Conservation (phyloP, 2,888 invertebrate species). For the Tinea semifulvella region DNA sequence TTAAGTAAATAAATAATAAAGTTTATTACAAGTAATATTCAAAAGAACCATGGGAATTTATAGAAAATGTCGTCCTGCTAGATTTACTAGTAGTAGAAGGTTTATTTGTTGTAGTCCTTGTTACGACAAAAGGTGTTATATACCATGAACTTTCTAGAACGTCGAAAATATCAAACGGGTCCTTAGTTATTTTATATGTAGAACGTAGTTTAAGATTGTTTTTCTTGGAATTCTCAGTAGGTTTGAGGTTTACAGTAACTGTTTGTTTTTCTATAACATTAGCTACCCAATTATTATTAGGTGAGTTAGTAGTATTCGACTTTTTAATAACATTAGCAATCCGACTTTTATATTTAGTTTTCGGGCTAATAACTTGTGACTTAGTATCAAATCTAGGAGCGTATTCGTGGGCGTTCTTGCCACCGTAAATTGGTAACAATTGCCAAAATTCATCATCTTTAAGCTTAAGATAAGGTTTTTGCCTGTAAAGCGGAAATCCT, state of each 20-base stretch:
- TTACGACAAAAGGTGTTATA: not conserved
- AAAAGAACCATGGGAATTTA: too few relatives aligned
- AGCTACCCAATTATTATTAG: too few relatives aligned
- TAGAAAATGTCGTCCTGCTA: too few relatives aligned
- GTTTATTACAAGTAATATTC: too few relatives aligned
- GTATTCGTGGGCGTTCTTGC: not conserved
- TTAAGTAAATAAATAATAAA: too few relatives aligned
- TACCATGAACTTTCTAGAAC: not conserved
- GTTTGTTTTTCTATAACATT: too few relatives aligned
- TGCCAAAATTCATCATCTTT: constrained; percentile 4
- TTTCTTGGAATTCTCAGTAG: not conserved
- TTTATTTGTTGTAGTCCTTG: not conserved
- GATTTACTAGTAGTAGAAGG: too few relatives aligned
- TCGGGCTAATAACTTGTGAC: too few relatives aligned
- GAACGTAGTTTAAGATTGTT: not conserved
- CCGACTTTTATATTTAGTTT: too few relatives aligned
- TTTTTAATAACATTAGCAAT: too few relatives aligned
- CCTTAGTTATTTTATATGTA: not conserved
- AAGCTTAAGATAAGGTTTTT: not conserved
- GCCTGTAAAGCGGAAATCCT: not conserved
- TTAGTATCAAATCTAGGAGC: not conserved
- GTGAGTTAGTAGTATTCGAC: too few relatives aligned
- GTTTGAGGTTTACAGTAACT: not conserved
- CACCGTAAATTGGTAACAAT: not conserved
- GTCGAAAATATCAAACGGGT: constrained; percentile 3